Evolutionary conservation across 2,888 invertebrate genomes (phyloP).

Genomic region (Anorthoa munda): DNA sequence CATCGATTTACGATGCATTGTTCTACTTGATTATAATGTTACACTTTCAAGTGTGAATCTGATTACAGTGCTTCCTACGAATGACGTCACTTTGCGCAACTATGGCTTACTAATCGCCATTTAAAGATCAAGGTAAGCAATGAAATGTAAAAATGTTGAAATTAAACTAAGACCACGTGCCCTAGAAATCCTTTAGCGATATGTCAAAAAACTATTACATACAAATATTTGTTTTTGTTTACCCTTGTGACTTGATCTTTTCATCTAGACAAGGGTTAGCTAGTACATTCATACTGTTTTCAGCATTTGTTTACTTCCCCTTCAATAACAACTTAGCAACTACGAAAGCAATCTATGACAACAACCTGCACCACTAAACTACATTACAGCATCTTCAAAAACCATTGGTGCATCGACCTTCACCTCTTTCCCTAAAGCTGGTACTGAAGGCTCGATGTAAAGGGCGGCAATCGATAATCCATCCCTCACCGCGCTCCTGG

Average conservation of each 20-base stretch:
- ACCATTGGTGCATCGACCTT: slow-evolving; percentile 52
- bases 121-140: slow-evolving; percentile 7
- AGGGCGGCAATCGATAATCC: slow-evolving; percentile 36
- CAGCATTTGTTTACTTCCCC: neutral
- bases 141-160: neutral
- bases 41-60: slow-evolving; percentile 39
- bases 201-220: neutral
- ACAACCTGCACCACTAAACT: neutral
- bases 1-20: slow-evolving; percentile 57
- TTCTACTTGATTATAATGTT: slow-evolving; percentile 41
- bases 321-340: slow-evolving; percentile 28
- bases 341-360: slow-evolving; percentile 19
- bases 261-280: neutral
- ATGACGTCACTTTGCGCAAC: slow-evolving; percentile 8
- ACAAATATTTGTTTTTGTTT: neutral
- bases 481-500: slow-evolving; percentile 59
- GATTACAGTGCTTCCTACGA: slow-evolving; percentile 22
- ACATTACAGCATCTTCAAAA: neutral
- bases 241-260: neutral
- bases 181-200: neutral
- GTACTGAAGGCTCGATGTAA: slow-evolving; percentile 48
- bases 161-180: neutral
- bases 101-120: slow-evolving; percentile 5
- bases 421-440: slow-evolving; percentile 24
- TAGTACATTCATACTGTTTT: neutral